These are phyloP conservation scores for Girardinichthys multiradiatus DNA, from an alignment of 2,113 vertebrate species.

Conservation along the genomic window DNA sequence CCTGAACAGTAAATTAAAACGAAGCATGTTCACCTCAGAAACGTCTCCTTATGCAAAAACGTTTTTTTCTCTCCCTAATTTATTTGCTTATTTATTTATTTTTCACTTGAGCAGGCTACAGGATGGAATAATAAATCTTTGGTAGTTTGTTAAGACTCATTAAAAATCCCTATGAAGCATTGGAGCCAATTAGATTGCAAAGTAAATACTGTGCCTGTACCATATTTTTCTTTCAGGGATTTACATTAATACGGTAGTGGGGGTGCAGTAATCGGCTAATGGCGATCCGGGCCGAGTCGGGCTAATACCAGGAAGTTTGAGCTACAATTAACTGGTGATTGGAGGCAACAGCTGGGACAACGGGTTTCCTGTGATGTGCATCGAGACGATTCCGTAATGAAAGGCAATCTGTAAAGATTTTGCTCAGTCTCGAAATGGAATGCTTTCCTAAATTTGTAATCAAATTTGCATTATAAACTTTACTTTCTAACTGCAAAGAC, in stretches of 20 bases:
- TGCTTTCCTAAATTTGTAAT: background rate
- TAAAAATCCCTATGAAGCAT: conserved; percentile 57
- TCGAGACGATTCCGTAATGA: conserved; percentile 12
- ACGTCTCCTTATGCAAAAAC: conserved; percentile 33
- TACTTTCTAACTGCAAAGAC: background rate
- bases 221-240: conserved; percentile 57
- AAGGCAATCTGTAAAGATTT: conserved; percentile 7
- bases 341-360: conserved; percentile 52
- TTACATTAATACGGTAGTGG: conserved; percentile 68
- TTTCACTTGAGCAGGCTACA: conserved; percentile 41
- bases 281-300: conserved; percentile 34
- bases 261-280: conserved; percentile 61
- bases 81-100: conserved; percentile 50
- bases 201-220: conserved; percentile 55
- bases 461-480: background rate
- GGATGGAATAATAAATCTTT: conserved; percentile 70
- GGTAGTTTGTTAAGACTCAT: conserved; percentile 68
- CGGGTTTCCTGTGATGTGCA: conserved; percentile 1
- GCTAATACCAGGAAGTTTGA: conserved; percentile 26
- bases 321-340: conserved; percentile 65
- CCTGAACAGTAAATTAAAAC: conserved; percentile 66
- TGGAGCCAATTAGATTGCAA: conserved; percentile 21
- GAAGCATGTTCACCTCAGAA: conserved; percentile 52
- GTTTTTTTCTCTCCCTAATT: conserved; percentile 24
- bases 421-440: conserved; percentile 6